Base-by-base conservation (phyloP, 2,113 vertebrate genomes). In the Colistium nudipinnis region DNA sequence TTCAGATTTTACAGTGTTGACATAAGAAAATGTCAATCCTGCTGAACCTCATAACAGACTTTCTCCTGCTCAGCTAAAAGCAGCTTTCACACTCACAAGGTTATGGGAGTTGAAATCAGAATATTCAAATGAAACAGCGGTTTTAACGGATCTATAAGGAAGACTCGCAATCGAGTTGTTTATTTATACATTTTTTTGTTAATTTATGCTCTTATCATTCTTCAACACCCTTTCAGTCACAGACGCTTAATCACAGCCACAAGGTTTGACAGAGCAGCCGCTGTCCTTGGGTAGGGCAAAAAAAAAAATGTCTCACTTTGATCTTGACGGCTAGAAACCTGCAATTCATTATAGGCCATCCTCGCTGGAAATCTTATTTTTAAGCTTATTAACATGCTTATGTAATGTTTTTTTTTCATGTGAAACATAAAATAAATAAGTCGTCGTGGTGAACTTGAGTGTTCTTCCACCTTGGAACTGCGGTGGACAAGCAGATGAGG, bases 121-220 rank as follows among this genome's bases (percentile, higher is more conserved):
- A 39, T 12, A n/a, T n/a, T n/a, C n/a, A n/a, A n/a, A n/a, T n/a
- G n/a, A n/a, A n/a, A n/a, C n/a, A n/a, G n/a, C n/a, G n/a, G 3
- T 14, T 70, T 55, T 39, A 35, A 24, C 1, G 0, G 10, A 35
- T 51, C 65, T 43, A 44, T 6, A 60, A 24, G 13, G 7, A 13
- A 5, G 25, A 16, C 8, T 3, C 14, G 22, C 30, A 57, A 31
- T 56, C 16, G 56, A 8, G 6, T 22, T 24, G 14, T 19, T 47
- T 22, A 27, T 3, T 10, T 38, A n/a, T 1, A 62, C n/a, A 62
- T 67, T 47, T 22, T 33, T 3, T 10, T 38, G n/a, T 1, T 66
- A 22, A 62, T 67, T 38, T 30, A 27, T 22, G 6, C 4, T 11
- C 19, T 74, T 64, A 55, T 68, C 53, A 49, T 64, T 87, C 19